phyloP scores from a whole-genome alignment of 2,797 vertebrate species.

The Rhincodon typus region DNA sequence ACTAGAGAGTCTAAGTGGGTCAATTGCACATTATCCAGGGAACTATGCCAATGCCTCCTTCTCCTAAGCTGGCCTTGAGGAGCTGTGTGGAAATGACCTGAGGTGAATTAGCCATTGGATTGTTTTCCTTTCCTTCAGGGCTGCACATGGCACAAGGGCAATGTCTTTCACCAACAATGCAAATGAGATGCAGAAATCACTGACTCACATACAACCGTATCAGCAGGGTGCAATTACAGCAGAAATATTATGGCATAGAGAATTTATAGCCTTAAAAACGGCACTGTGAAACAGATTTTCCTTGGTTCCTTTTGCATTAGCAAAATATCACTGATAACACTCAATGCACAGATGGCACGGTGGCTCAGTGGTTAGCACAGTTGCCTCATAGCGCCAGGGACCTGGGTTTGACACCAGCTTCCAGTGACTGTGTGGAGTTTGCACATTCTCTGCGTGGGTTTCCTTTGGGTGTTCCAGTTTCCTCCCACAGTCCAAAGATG shows the following conservation, averaged over 20 bases:
- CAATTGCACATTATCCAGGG: neutral
- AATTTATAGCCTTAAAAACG: neutral
- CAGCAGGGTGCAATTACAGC: neutral
- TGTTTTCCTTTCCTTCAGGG: neutral
- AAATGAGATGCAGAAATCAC: neutral
- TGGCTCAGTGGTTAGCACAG: too few relatives aligned
- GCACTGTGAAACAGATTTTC: neutral
- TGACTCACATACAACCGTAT: neutral
- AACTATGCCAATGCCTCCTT: neutral
- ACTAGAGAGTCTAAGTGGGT: neutral
- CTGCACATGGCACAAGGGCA: neutral
- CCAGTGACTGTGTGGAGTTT: too few relatives aligned
- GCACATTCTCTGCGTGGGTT: too few relatives aligned
- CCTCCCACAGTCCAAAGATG: too few relatives aligned
- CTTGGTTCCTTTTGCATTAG: neutral
- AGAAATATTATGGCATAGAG: neutral
- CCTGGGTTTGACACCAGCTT: too few relatives aligned
- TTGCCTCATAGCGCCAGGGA: too few relatives aligned
- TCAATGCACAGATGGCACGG: too few relatives aligned
- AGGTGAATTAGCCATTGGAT: neutral
- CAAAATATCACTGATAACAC: neutral
- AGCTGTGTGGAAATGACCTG: neutral
- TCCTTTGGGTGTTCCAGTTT: too few relatives aligned
- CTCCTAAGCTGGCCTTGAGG: neutral
- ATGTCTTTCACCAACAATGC: neutral